Conservation (phyloP, 2,888 invertebrate genomes). For the Scaptomyza caliginosa region DNA sequence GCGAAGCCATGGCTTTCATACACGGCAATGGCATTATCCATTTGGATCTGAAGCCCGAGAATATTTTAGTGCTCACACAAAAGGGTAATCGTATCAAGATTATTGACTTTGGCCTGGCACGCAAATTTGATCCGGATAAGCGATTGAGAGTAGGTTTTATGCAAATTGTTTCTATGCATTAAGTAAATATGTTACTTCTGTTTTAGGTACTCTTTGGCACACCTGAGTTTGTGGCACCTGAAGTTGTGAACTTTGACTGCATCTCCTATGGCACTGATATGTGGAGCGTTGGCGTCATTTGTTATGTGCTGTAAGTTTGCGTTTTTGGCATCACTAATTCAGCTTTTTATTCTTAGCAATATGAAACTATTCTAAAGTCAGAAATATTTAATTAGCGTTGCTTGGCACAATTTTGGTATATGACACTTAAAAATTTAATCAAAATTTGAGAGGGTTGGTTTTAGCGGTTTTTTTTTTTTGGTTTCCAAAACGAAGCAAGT, state of each 20-base stretch:
- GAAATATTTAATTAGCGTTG: not conserved
- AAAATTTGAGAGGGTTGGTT: constrained; percentile 2
- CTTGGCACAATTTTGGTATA: not conserved
- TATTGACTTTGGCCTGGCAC: constrained; percentile 98
- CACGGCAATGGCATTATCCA: constrained; percentile 98
- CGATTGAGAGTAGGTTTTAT: constrained; percentile 88
- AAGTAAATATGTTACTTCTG: not conserved
- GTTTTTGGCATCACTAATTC: too few relatives aligned
- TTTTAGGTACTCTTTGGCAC: constrained; percentile 94
- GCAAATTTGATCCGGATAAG: constrained; percentile 95
- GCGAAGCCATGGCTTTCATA: constrained; percentile 98
- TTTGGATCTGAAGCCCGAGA: constrained; percentile 99
- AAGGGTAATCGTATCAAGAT: constrained; percentile 99
- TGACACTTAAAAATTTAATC: constrained; percentile 49
- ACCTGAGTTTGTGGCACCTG: constrained; percentile 99
- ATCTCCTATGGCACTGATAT: constrained; percentile 98
- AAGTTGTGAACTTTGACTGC: constrained; percentile 99
- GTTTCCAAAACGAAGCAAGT: constrained; percentile 14
- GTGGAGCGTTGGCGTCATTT: constrained; percentile 99
- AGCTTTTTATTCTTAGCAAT: too few relatives aligned
- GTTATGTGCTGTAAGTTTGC: constrained; percentile 98
- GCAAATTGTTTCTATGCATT: not conserved
- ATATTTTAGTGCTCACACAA: constrained; percentile 97
- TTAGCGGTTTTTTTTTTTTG: not conserved
- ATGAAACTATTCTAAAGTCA: not conserved